Evolutionary conservation across 2,888 invertebrate genomes (phyloP), one percentile per base, ranked within the genome.

Genomic region (Nasonovia ribisnigri): DNA sequence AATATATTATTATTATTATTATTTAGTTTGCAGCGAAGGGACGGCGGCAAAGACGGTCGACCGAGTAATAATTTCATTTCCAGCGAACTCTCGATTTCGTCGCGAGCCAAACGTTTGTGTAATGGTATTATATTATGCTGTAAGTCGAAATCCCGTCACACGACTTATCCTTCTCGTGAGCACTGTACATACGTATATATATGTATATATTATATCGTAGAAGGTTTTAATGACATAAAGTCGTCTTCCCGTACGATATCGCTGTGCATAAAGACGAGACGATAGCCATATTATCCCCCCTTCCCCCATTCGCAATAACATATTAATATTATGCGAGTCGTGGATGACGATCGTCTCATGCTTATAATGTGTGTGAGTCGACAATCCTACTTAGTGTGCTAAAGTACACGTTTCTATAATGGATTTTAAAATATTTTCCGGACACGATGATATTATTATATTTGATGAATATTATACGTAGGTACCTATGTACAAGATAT

Each of bases 131-230:
- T 36, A 46, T 46, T 11, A 77, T 36, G 77, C 36, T 77, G 29
- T 77, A 77, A 36, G 36, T 77, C 77, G 77, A 77, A 77, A 77
- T 77, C 77, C 77, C 77, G 77, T 77, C 77, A 77, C 77, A 77
- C 36, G 36, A 77, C 36, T 77, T 77, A 77, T 77, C 77, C 77
- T 42, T 42, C 36, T 20, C 77, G 20, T 77, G 16, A 20, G 6
- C 77, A 36, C 36, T 20, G 2, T 36, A 36, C 36, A 36, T 20
- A 77, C 16, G 1, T 36, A 20, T 67, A 13, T 67, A 16, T 57
- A 57, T 8, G 26, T 57, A 57, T 54, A 54, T 54, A 54, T 54
- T 20, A 54, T 36, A 77, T 77, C 77, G 36, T 77, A 20, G 77
- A 36, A 77, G 77, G 36, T 36, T 77, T 77, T 77, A 77, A 77